Conservation (phyloP, 2,888 invertebrate species). For the Antheraea assamensis region DNA sequence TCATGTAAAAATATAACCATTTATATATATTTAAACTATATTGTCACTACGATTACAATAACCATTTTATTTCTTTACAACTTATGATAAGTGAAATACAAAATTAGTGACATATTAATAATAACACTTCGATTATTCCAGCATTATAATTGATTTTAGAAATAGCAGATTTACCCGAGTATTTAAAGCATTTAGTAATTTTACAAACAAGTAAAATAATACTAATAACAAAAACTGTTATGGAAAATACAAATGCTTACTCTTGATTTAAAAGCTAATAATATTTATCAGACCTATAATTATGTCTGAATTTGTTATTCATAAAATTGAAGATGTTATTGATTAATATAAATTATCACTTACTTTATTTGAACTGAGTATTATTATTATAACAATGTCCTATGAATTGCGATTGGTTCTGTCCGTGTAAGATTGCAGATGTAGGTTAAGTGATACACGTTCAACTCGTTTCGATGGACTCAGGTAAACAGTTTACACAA, state of each 20-base stretch:
- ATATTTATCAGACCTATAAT: not conserved
- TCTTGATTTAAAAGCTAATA: not conserved
- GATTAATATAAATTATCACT: not conserved
- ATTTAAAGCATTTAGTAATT: no score
- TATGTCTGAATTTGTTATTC: not conserved
- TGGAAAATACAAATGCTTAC: not conserved
- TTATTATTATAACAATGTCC: not conserved
- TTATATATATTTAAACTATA: not conserved
- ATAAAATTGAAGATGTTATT: not conserved
- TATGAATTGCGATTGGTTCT: conserved; percentile 4
- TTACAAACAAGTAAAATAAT: no score
- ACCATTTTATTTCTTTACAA: not conserved
- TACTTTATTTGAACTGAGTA: not conserved
- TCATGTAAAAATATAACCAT: not conserved
- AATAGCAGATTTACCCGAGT: no score
- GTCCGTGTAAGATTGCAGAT: conserved; percentile 29
- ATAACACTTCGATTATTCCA: not conserved
- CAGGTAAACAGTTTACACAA: conserved; percentile 72
- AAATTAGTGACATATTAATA: not conserved
- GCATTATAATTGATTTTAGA: not conserved
- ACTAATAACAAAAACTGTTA: no score
- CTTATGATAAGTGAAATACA: not conserved
- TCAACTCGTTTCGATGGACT: conserved; percentile 30
- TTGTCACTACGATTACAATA: not conserved
- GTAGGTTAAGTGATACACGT: conserved; percentile 58